Percentiles rank a stretch among this genome's conserved stretches.
Conservation (phyloP, 2,888 invertebrate species). For the Ceraclea dissimilis region DNA sequence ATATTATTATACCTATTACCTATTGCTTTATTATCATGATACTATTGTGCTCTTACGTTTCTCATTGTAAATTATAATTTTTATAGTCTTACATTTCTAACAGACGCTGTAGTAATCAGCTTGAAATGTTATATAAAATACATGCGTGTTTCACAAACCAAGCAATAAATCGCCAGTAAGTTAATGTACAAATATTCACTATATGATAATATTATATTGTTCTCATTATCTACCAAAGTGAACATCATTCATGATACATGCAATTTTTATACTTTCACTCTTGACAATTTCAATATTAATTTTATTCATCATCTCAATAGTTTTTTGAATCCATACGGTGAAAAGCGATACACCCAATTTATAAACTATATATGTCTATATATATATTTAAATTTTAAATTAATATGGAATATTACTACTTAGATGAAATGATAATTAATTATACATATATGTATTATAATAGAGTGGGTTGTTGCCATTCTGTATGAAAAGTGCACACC, state of each 20-base stretch:
- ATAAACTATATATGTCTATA: neutral
- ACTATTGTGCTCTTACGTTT: neutral
- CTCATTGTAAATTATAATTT: neutral
- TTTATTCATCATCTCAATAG: no score
- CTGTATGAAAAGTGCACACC: constrained; percentile 6
- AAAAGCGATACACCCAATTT: no score
- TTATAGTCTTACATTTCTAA: neutral
- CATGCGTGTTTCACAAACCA: neutral
- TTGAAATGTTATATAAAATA: neutral
- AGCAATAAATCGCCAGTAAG: no score
- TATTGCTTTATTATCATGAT: neutral
- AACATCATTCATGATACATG: neutral
- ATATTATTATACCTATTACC: no score
- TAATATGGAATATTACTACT: neutral
- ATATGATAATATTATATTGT: neutral
- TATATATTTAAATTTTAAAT: neutral
- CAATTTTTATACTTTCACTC: no score
- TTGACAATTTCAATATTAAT: no score
- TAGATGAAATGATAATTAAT: neutral
- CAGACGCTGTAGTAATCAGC: no score
- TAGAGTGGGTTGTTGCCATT: constrained; percentile 4
- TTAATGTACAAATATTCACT: neutral
- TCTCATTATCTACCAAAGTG: constrained; percentile 1
- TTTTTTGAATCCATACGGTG: no score
- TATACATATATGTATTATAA: neutral